Percentiles rank a stretch among this genome's conserved stretches.
phyloP scores from a whole-genome alignment of 1,140 invertebrate species.

The Neuroterus valhalla region DNA sequence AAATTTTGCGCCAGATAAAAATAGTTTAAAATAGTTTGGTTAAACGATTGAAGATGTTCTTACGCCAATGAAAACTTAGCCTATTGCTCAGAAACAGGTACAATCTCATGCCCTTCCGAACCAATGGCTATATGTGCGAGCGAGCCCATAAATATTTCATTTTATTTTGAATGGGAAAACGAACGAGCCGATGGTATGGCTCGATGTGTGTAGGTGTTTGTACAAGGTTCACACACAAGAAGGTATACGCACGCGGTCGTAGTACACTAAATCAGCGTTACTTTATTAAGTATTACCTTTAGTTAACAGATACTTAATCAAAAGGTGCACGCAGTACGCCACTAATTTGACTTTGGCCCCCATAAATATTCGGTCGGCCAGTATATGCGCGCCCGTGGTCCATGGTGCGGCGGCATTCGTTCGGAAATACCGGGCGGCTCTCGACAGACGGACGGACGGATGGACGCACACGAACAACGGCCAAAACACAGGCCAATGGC shows the following conservation, averaged over 20 bases:
- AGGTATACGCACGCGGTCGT: constrained; percentile 53
- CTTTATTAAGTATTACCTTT: constrained; percentile 77
- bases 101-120: background rate
- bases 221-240: constrained; percentile 44
- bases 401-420: constrained; percentile 45
- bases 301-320: constrained; percentile 77
- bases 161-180: constrained; percentile 75
- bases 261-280: constrained; percentile 74
- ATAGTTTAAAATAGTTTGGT: too few species aligned
- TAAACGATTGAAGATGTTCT: too few species aligned
- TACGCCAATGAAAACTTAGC: constrained; percentile 9
- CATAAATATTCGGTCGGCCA: constrained; percentile 73
- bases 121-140: background rate
- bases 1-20: too few species aligned
- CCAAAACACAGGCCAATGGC: constrained; percentile 65
- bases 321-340: constrained; percentile 75
- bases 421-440: constrained; percentile 66
- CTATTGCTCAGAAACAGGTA: background rate
- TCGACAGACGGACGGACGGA: constrained; percentile 50
- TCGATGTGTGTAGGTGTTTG: constrained; percentile 49
- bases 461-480: constrained; percentile 55
- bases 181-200: constrained; percentile 67
- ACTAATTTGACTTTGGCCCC: constrained; percentile 76
- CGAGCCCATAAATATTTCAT: constrained; percentile 73
- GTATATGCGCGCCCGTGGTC: constrained; percentile 45